Base-by-base conservation (phyloP, 1,140 invertebrate genomes). In the Polyergus mexicanus region DNA sequence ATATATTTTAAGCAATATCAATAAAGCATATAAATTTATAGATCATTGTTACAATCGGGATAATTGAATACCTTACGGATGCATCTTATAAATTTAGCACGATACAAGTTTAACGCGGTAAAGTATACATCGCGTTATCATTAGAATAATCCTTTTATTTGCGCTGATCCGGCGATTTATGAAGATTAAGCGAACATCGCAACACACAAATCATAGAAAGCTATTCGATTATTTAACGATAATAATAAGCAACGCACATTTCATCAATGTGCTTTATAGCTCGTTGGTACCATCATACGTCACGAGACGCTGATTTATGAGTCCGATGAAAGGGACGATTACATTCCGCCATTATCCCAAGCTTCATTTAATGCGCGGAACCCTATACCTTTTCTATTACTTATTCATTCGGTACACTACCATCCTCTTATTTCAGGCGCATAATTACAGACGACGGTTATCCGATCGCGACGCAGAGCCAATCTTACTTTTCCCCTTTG, bases 381-480 rank as follows among this genome's bases (percentile, higher is more conserved):
- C 78, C 78, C 68, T 74, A 72, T 83, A 72, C 38, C 78, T 83
- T 83, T 83, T 83, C 78, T 83, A 83, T 83, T 83, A 83, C 78
- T 83, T 83, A 83, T 83, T 83, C 78, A 83, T 83, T 72, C 78
- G 78, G 54, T 74, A 60, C 65, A 44, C 68, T 44, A 81, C 38
- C 66, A 44, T 83, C 78, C 38, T 83, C 28, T 83, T 83, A 83
- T 83, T 83, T 83, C 78, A 74, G 68, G n/a, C 66, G 68, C 78
- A 74, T 83, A 83, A 83, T 83, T 83, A 83, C 78, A 60, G 63
- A 51, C 62, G 28, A 38, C 68, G 54, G 68, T 83, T 83, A 60
- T 60, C 25, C 68, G 41, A 60, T 81, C 78, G 78, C 51, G 35
- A 71, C 10, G 65, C 25, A 4, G 32, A 83, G 28, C 28, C 58